These are phyloP conservation scores for Rhincodon typus DNA, from an alignment of 2,797 vertebrate genomes.

Conservation along the genomic window DNA sequence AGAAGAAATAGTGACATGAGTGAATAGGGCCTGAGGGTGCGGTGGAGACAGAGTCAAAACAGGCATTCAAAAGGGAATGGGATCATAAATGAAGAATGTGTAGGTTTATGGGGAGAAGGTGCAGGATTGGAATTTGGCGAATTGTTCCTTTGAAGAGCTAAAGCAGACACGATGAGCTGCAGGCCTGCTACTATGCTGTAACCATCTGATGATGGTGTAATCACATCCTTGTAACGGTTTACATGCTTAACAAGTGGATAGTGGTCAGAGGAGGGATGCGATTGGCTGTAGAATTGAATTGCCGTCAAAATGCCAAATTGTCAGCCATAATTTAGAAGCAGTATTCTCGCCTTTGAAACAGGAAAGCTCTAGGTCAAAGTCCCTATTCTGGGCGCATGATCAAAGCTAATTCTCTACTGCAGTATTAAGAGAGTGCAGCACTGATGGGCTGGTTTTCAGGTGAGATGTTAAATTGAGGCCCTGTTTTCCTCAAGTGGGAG, in stretches of 20 bases:
- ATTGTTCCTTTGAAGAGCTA: no score
- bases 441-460: not conserved
- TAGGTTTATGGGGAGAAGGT: no score
- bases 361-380: not conserved
- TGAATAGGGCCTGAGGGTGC: no score
- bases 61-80: no score
- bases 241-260: not conserved
- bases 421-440: not conserved
- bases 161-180: no score
- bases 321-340: not conserved
- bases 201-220: no score
- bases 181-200: no score
- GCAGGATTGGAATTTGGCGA: no score
- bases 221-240: not conserved
- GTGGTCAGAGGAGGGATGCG: not conserved
- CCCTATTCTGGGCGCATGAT: not conserved
- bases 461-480: not conserved
- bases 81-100: no score
- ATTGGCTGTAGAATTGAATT: not conserved
- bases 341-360: not conserved
- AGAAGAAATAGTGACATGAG: no score
- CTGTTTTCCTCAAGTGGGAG: no score
- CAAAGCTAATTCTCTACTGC: not conserved
- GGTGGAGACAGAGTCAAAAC: no score
- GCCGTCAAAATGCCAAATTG: not conserved